Evolutionary conservation across 2,113 vertebrate genomes (phyloP).

Genomic region (Climacteris rufus): DNA sequence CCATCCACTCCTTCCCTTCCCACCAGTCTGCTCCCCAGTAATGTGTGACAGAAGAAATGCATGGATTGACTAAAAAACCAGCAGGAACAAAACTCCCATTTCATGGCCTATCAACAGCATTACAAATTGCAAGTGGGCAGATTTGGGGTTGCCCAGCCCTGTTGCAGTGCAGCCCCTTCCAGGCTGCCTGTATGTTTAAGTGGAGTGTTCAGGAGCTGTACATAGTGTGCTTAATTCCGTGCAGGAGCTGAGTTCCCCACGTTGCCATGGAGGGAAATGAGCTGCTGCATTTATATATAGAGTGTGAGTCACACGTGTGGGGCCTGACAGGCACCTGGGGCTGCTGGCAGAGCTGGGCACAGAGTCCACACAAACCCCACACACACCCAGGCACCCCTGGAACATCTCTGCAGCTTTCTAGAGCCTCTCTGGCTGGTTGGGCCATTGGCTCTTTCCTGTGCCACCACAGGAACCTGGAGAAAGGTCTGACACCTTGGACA

Average conservation of each 20-base stretch:
- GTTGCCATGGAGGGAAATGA: conserved; percentile 22
- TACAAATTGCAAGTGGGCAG: not conserved
- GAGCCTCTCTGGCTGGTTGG: not conserved
- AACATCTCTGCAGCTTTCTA: not conserved
- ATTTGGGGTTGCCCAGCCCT: not conserved
- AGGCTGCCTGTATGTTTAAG: not conserved
- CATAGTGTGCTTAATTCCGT: not conserved
- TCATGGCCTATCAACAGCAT: not conserved
- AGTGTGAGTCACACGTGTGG: not conserved
- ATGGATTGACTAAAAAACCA: not conserved
- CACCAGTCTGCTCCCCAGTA: not conserved
- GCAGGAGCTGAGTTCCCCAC: not conserved
- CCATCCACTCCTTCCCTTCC: conserved; percentile 30
- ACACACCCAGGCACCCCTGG: not conserved
- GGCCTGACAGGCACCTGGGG: not conserved
- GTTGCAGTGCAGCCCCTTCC: not conserved
- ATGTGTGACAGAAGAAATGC: not conserved
- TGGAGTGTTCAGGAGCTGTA: not conserved
- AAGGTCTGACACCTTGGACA: fast-evolving
- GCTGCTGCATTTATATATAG: conserved; percentile 1
- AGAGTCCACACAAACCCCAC: not conserved
- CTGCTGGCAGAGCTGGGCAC: not conserved
- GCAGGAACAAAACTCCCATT: not conserved
- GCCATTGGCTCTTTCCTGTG: not conserved
- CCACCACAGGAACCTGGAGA: not conserved